Base-by-base conservation (phyloP, 2,113 vertebrate genomes). In the Hippopotamus amphibius region DNA sequence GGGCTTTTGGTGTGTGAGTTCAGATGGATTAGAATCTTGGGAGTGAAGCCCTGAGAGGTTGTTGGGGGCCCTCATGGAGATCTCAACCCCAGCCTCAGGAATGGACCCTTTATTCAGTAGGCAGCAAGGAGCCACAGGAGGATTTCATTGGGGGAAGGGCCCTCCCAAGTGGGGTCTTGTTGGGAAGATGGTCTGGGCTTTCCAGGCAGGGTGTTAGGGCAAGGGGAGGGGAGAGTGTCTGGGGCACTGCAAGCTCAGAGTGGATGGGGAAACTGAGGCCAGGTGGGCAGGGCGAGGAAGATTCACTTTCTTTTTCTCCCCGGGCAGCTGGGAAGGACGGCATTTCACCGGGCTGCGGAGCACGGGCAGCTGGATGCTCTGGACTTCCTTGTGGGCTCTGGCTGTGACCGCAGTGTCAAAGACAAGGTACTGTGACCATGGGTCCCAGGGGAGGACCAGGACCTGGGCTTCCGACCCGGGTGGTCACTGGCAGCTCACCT, bases 341-440 rank as follows among this genome's bases (percentile, higher is more conserved):
- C 99, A 0, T 99, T 99, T 92, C 99, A 99, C 88, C 96, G 99
- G 97, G 99, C 99, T 0, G 99, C 99, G 30, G 99, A 99, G 93
- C 90, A 98, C 0, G 99, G 99, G 63, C 98, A 98, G 41, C 90
- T 99, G 95, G 99, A 99, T 11, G 99, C 98, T 95, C 98, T 99
- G 96, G 99, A 99, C 71, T 99, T 99, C 97, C 99, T 99, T 12
- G 98, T 99, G 91, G 98, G 63, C 5, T 99, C 98, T 80, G 99
- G 99, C 33, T 99, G 99, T 97, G 98, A 98, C 93, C 99, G 98
- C 88, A 90, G 97, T 66, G 93, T 99, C 93, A 99, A 99, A 97
- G 99, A 99, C 98, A 99, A 99, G 99, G 99, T 99, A 98, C 0
- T 76, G 83, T 65, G 72, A 77, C 14, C 0, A 0, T 0, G 8